Conservation (phyloP, 2,888 invertebrate species). For the Theodoxus fluviatilis region DNA sequence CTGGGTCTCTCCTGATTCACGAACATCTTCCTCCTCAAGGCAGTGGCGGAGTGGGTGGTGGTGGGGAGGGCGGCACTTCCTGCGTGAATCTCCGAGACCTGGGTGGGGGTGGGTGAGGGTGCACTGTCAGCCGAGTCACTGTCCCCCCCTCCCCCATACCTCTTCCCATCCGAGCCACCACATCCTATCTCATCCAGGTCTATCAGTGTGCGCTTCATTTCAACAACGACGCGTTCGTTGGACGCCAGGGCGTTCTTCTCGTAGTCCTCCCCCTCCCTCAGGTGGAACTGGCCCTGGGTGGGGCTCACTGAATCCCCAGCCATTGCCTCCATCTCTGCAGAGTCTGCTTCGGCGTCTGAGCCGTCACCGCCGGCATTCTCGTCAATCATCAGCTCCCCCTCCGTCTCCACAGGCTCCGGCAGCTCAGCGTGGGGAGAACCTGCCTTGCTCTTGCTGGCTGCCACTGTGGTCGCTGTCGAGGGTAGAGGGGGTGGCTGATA, state of each 20-base stretch:
- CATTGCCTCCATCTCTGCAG: slow-evolving; percentile 3
- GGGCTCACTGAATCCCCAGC: too few species aligned
- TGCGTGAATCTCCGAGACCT: not conserved
- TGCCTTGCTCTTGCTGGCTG: too few species aligned
- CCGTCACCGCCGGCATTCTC: slow-evolving; percentile 3
- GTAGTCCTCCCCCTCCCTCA: slow-evolving; percentile 32
- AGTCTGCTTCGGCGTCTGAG: not conserved
- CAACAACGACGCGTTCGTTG: slow-evolving; percentile 46
- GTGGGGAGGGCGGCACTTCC: not conserved
- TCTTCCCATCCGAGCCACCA: slow-evolving; percentile 17
- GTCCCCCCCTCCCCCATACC: not conserved
- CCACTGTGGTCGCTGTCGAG: too few species aligned
- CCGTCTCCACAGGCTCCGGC: slow-evolving; percentile 16
- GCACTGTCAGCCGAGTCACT: not conserved
- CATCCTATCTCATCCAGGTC: slow-evolving; percentile 40
- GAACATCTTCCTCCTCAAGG: not conserved
- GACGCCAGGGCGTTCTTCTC: slow-evolving; percentile 38
- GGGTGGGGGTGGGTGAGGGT: not conserved
- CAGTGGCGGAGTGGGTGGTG: slow-evolving; percentile 10
- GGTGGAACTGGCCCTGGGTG: slow-evolving; percentile 28
- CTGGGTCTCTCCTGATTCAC: too few species aligned
- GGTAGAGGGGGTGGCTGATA: too few species aligned
- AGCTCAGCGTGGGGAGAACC: too few species aligned
- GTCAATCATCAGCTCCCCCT: slow-evolving; percentile 19
- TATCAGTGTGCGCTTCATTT: slow-evolving; percentile 44